Evolutionary conservation across 2,797 vertebrate genomes (phyloP), one percentile per base, ranked within the genome.

Genomic region (Galagoides demidoff): DNA sequence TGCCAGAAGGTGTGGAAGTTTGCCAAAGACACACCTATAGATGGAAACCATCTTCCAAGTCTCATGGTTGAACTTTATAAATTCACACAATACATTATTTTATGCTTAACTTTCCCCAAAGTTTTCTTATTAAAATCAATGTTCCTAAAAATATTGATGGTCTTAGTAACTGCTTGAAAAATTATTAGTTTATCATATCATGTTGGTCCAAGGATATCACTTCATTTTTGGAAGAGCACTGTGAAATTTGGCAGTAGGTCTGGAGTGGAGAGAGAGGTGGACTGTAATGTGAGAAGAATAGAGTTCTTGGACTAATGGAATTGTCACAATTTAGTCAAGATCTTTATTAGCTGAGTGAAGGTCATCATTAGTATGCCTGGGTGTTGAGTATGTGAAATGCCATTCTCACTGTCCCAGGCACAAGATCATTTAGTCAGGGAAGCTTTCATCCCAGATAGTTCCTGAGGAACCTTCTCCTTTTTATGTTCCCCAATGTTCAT

Each of bases 121-220:
- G 12, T 92, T 57, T 85, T 85, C 64, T 71, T 49, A 27, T n/a
- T n/a, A 52, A 89, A 93, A 89, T 4, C 16, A 17, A 76, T 81
- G 9, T 4, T 87, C 7, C 37, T 22, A 76, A 70, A 43, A 89
- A 64, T 4, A 27, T 12, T 61, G 34, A 52, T 37, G n/a, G 22
- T 84, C 45, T 89, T 70, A 78, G 64, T 55, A 64, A 64, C 66
- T 82, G 31, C n/a, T 73, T 70, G 23, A 95, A 85, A 93, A 86
- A 22, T 59, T 39, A 20, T 74, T 89, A 90, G 68, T 20, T 71
- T 45, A 89, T 61, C 87, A 37, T 49, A 43, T 23, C n/a, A 16
- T 27, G 43, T 29, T 66, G 31, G 49, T 68, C 29, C n/a, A 88
- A 79, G 49, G 4, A 3, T 39, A 71, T 37, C 34, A 59, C 22